A percentile compares a stretch with the other conserved stretches of the same genome.
phyloP scores from a whole-genome alignment of 2,113 vertebrate species.

The Ancistrus triradiatus region DNA sequence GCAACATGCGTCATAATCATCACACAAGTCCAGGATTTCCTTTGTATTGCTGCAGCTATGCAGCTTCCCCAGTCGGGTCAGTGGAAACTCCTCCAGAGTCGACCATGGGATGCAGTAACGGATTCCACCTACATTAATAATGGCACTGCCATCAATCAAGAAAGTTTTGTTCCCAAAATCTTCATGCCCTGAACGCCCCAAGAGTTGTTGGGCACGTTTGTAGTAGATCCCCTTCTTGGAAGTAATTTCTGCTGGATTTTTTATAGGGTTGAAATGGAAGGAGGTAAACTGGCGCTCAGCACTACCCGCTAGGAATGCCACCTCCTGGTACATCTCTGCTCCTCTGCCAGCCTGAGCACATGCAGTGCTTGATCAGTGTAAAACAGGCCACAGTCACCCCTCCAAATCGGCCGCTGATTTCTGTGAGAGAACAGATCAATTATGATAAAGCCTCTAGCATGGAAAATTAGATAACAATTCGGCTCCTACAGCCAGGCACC shows the following conservation, averaged over 20 bases:
- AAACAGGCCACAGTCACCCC: background rate
- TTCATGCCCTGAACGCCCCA: slow-evolving; percentile 48
- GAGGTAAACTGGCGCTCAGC: slow-evolving; percentile 76
- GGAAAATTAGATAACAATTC: too few relatives aligned
- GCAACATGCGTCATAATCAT: slow-evolving; percentile 87
- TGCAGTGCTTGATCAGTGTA: slow-evolving; percentile 8
- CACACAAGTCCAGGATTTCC: slow-evolving; percentile 91
- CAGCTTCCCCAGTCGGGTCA: slow-evolving; percentile 84
- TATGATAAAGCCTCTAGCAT: too few relatives aligned
- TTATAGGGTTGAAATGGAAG: slow-evolving; percentile 72
- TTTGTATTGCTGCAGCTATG: slow-evolving; percentile 81
- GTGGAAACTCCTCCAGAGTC: slow-evolving; percentile 86
- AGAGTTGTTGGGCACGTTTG: slow-evolving; percentile 77
- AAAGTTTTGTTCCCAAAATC: slow-evolving; percentile 58
- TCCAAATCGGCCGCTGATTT: too few relatives aligned
- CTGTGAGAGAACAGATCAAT: too few relatives aligned
- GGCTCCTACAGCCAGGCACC: too few relatives aligned
- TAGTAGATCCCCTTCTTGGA: slow-evolving; percentile 83
- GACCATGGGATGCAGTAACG: slow-evolving; percentile 91
- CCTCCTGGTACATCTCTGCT: slow-evolving; percentile 74
- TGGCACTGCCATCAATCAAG: slow-evolving; percentile 66
- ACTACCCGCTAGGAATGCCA: slow-evolving; percentile 80
- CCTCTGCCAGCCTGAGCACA: slow-evolving; percentile 43
- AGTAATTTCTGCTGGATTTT: slow-evolving; percentile 72
- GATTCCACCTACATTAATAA: slow-evolving; percentile 93